Evolutionary conservation across 2,797 vertebrate species (phyloP), one percentile per base, ranked within the genome.

Genomic region (Discoglossus pictus): DNA sequence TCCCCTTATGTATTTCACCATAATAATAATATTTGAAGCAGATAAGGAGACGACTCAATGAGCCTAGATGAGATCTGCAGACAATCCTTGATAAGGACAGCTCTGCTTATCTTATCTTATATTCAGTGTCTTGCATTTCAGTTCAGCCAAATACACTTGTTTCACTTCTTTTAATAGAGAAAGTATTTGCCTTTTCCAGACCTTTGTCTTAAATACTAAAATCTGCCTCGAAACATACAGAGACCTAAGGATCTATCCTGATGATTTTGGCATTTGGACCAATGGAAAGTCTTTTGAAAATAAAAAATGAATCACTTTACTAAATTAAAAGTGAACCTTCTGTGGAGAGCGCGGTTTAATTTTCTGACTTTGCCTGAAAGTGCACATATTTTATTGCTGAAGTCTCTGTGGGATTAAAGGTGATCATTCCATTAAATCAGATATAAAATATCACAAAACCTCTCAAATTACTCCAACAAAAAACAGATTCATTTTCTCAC

Each of bases 311-410:
- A 54, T 53, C 47, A 61, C 65, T 61, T 68, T 61, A 27, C 65
- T 60, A 68, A 68, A 68, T 68, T 60, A 68, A 68, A 68, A 60
- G 55, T 52, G 46, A 60, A 68, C 54, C 55, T 44, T 48, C 20
- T 58, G 13, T 7, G 17, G 43, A 16, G 35, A 60, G 46, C 34
- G 47, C 23, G 24, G 23, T 68, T 68, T 68, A 51, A 68, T 68
- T 60, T 68, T 38, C 65, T 60, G 65, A 60, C 17, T 68, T 52
- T 43, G 65, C 54, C 53, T 59, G 65, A 59, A 43, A 67, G 54
- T 43, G 34, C 46, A 21, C 8, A 60, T 68, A 40, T 68, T 67
- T 59, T 60, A 60, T 42, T 43, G 55, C 46, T 4, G 38, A 17
- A 60, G 65, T 17, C 13, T 59, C 23, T 43, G 24, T 6, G n/a